Conservation (phyloP, 2,797 vertebrate species). For the Bufotes viridis region DNA sequence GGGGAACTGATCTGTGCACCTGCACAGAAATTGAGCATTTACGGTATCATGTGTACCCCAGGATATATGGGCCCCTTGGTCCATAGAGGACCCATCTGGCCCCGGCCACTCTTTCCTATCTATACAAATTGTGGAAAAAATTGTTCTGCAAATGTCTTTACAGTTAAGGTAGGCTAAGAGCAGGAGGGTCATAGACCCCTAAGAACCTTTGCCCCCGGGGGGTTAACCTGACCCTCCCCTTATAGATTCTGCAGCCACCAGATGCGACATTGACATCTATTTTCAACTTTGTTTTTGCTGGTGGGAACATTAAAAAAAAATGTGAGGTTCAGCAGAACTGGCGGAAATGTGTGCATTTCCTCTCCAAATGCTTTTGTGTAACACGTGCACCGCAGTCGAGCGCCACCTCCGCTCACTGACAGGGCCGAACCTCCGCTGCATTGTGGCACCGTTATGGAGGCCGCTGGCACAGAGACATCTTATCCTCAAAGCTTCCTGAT, state of each 20-base stretch:
- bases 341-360: constrained; percentile 3
- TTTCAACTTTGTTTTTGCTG: not conserved
- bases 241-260: not conserved
- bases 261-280: not conserved
- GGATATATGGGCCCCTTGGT: no score
- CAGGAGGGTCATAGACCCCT: no score
- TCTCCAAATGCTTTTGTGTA: not conserved
- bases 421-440: not conserved
- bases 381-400: not conserved
- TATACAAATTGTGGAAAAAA: no score
- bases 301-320: not conserved
- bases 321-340: not conserved
- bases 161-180: no score
- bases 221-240: no score
- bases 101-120: no score
- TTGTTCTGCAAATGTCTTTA: no score
- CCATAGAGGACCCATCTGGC: no score
- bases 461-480: not conserved
- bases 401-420: not conserved
- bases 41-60: no score
- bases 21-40: no score
- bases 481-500: not conserved
- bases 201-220: no score
- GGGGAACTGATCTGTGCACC: no score
- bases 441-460: not conserved